Evolutionary conservation across 1,140 invertebrate genomes (phyloP).

Genomic region (Trichogramma pretiosum): DNA sequence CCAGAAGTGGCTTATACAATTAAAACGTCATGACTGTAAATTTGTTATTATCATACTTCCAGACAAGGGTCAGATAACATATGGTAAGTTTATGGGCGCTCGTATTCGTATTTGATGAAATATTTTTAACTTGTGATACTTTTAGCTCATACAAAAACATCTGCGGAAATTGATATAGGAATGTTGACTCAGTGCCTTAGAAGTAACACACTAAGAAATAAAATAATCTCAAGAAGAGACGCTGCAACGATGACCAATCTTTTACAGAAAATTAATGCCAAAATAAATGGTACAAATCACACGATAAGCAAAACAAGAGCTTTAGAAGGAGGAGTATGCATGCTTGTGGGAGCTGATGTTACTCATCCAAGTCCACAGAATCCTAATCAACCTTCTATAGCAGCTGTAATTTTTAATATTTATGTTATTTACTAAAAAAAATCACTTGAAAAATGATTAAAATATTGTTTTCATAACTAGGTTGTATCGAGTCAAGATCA

Average conservation of each 20-base stretch:
- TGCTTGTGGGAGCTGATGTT: constrained; percentile 81
- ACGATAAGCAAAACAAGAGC: constrained; percentile 34
- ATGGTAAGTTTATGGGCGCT: too few relatives aligned
- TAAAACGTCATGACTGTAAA: too few relatives aligned
- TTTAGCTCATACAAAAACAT: constrained; percentile 73
- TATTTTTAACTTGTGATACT: too few relatives aligned
- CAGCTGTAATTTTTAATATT: constrained; percentile 51
- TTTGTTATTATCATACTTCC: constrained; percentile 51
- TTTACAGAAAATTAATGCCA: constrained; percentile 76
- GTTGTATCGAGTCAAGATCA: constrained; percentile 61
- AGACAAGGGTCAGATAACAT: too few relatives aligned
- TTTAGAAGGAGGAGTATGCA: constrained; percentile 45
- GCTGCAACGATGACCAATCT: constrained; percentile 58
- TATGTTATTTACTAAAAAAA: not conserved
- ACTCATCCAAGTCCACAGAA: constrained; percentile 74
- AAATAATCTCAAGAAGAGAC: constrained; percentile 39
- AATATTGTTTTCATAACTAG: constrained; percentile 28
- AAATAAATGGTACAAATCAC: constrained; percentile 78
- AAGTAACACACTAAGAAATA: constrained; percentile 46
- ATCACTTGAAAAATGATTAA: too few relatives aligned
- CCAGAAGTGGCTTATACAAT: too few relatives aligned
- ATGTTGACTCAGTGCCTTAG: constrained; percentile 78
- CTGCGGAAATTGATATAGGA: constrained; percentile 64
- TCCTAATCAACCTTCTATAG: constrained; percentile 64
- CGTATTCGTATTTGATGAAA: too few relatives aligned